Percentiles rank a stretch among this genome's conserved stretches.
These are phyloP conservation scores for Ormia ochracea DNA, from an alignment of 2,888 invertebrate species.

Conservation along the genomic window DNA sequence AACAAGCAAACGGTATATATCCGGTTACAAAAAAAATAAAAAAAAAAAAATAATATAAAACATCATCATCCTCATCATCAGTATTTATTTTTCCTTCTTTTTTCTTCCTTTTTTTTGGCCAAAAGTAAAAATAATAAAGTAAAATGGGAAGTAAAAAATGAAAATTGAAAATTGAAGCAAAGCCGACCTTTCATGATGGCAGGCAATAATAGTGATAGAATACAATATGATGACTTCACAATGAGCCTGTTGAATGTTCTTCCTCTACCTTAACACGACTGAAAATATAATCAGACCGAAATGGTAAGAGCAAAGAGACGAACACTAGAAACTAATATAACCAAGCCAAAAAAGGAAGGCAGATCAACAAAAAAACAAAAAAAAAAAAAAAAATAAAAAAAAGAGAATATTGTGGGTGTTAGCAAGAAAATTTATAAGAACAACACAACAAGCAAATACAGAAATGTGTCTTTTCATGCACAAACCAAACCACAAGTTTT, in stretches of 20 bases:
- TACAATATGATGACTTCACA: conserved; percentile 57
- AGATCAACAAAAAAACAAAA: conserved; percentile 1
- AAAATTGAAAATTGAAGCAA: conserved; percentile 32
- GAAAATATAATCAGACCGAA: conserved; percentile 52
- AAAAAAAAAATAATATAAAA: no score
- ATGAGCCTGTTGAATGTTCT: conserved; percentile 59
- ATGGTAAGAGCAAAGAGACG: conserved; percentile 12
- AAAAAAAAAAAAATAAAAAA: neutral
- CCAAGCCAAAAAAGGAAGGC: neutral
- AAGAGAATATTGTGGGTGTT: conserved; percentile 52
- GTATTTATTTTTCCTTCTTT: conserved; percentile 32
- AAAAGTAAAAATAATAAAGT: conserved; percentile 37
- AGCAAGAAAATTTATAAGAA: conserved; percentile 60
- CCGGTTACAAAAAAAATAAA: conserved; percentile 50
- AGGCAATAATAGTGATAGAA: conserved; percentile 51
- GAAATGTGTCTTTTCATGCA: neutral
- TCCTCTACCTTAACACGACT: conserved; percentile 41
- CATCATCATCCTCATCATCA: conserved; percentile 25
- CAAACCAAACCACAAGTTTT: conserved; percentile 31
- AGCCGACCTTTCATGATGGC: conserved; percentile 54
- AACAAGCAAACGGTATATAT: conserved; percentile 62
- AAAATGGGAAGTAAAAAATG: conserved; percentile 21
- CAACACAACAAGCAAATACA: conserved; percentile 28
- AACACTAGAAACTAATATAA: conserved; percentile 39
- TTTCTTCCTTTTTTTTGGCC: conserved; percentile 9